Evolutionary conservation across 2,797 vertebrate species (phyloP).

Genomic region (Distichodus sexfasciatus): DNA sequence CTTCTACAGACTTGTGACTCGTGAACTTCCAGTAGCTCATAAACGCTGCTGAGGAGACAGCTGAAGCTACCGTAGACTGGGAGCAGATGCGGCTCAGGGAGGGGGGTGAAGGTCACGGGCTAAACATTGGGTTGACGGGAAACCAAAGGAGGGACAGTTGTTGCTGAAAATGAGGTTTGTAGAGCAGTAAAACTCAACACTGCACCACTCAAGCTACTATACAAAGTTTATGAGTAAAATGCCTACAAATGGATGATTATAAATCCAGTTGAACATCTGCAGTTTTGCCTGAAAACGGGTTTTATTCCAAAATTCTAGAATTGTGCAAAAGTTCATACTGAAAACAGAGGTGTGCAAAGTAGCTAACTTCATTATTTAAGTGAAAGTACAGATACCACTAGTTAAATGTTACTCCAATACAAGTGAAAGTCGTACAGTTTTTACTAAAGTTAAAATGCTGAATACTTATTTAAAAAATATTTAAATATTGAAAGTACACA

Average conservation of each 20-base stretch:
- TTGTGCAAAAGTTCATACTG: too few relatives aligned
- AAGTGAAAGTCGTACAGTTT: too few relatives aligned
- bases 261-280: too few relatives aligned
- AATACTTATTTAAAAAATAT: too few relatives aligned
- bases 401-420: too few relatives aligned
- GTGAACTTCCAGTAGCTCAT: slow-evolving; percentile 39
- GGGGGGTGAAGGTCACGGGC: slow-evolving; percentile 32
- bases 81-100: slow-evolving; percentile 35
- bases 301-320: too few relatives aligned
- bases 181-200: slow-evolving; percentile 36
- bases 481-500: too few relatives aligned
- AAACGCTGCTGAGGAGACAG: slow-evolving; percentile 41
- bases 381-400: too few relatives aligned
- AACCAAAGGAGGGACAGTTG: slow-evolving; percentile 26
- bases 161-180: slow-evolving; percentile 28
- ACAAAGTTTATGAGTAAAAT: background rate
- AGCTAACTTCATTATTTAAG: too few relatives aligned
- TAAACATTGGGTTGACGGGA: slow-evolving; percentile 23
- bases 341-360: too few relatives aligned
- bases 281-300: too few relatives aligned
- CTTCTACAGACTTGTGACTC: slow-evolving; percentile 35
- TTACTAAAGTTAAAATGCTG: too few relatives aligned
- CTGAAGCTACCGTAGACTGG: slow-evolving; percentile 43
- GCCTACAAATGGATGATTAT: background rate
- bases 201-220: background rate